Evolutionary conservation across 2,888 invertebrate species (phyloP).

Genomic region (Nudaria mundana): DNA sequence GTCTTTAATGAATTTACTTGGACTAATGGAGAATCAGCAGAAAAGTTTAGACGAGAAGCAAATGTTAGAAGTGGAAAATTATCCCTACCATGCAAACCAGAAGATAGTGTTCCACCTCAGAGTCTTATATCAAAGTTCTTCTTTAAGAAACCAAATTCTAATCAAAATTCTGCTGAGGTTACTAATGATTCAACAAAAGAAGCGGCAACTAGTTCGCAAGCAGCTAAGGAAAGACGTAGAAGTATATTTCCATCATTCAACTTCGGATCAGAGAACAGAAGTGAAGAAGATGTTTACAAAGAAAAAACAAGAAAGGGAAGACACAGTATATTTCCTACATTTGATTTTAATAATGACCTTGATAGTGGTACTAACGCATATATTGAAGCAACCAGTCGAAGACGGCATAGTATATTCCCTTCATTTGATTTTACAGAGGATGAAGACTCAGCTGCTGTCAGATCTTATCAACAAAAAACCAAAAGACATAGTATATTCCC

Average conservation of each 20-base stretch:
- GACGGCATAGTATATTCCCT: constrained; percentile 64
- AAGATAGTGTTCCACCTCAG: constrained; percentile 43
- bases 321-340: constrained; percentile 64
- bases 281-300: constrained; percentile 57
- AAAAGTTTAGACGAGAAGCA: constrained; percentile 79
- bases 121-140: constrained; percentile 57
- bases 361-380: constrained; percentile 46
- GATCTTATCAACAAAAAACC: constrained; percentile 35
- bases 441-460: constrained; percentile 50
- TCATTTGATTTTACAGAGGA: constrained; percentile 69
- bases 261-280: constrained; percentile 49
- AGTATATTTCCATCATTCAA: constrained; percentile 64
- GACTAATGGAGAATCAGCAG: constrained; percentile 84
- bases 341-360: constrained; percentile 62
- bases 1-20: constrained; percentile 82
- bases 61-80: constrained; percentile 67
- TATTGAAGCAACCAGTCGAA: constrained; percentile 57
- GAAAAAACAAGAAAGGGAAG: constrained; percentile 64
- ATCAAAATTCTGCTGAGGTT: constrained; percentile 59
- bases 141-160: constrained; percentile 55
- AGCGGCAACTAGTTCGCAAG: constrained; percentile 50
- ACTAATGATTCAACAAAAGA: constrained; percentile 62
- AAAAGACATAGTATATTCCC: constrained; percentile 64
- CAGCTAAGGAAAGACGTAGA: constrained; percentile 53
- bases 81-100: constrained; percentile 55